Evolutionary conservation across 1,140 invertebrate genomes (phyloP).

Genomic region (Radopholus similis): DNA sequence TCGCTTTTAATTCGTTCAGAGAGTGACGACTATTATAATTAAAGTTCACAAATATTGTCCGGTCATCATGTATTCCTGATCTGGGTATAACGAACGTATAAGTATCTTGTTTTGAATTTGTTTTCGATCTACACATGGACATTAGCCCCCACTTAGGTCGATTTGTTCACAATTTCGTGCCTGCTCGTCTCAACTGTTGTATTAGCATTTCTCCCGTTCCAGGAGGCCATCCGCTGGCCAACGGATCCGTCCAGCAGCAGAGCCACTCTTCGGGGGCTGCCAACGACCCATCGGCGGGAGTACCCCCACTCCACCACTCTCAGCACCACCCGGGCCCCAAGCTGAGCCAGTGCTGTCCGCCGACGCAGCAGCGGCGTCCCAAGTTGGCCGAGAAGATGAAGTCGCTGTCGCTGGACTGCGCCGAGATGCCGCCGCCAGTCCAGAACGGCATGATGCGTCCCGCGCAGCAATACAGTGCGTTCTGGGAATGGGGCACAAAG

Average conservation of each 20-base stretch:
- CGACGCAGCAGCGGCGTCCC: conserved; percentile 39
- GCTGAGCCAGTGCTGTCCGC: background rate
- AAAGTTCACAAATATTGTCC: too few species aligned
- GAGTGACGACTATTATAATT: too few species aligned
- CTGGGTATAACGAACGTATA: too few species aligned
- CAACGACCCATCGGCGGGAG: background rate
- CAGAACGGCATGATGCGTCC: conserved; percentile 19
- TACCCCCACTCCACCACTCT: background rate
- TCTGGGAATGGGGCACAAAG: conserved; percentile 7
- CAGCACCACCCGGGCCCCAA: conserved; percentile 6
- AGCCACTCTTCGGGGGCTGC: background rate
- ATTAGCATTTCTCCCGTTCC: too few species aligned
- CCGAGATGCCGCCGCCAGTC: conserved; percentile 58
- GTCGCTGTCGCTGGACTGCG: conserved; percentile 57
- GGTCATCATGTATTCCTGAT: too few species aligned
- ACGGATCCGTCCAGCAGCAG: background rate
- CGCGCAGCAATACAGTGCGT: conserved; percentile 2
- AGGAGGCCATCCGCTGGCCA: background rate
- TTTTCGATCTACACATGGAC: too few species aligned
- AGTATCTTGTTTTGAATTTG: too few species aligned
- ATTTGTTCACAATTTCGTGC: too few species aligned
- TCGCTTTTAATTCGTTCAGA: too few species aligned
- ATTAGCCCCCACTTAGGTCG: too few species aligned
- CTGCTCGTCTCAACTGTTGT: too few species aligned
- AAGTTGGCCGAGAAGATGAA: conserved; percentile 60